Evolutionary conservation across 1,140 invertebrate genomes (phyloP).

Genomic region (Dendroctonus valens): DNA sequence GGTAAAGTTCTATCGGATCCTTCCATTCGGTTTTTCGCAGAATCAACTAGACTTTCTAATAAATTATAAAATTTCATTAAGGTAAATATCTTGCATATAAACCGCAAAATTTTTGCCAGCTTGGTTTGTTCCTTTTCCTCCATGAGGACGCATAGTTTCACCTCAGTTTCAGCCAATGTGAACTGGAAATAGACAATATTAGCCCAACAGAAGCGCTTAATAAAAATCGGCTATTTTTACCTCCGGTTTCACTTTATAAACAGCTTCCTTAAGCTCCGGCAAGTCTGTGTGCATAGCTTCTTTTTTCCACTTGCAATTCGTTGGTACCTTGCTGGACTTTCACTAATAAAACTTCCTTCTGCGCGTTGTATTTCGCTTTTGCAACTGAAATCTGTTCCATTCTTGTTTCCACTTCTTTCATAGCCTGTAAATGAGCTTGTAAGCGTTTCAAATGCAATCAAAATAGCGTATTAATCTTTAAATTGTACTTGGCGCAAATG

Average conservation of each 20-base stretch:
- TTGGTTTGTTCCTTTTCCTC: slow-evolving; percentile 76
- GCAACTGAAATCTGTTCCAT: slow-evolving; percentile 55
- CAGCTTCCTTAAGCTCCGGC: slow-evolving; percentile 65
- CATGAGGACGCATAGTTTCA: slow-evolving; percentile 77
- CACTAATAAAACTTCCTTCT: slow-evolving; percentile 58
- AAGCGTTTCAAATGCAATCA: neutral
- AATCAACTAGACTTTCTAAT: too few species aligned
- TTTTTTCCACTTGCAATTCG: slow-evolving; percentile 65
- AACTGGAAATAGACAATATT: slow-evolving; percentile 52
- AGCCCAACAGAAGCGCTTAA: neutral
- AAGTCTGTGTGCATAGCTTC: slow-evolving; percentile 65
- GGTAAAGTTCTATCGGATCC: too few species aligned
- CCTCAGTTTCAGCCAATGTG: slow-evolving; percentile 75
- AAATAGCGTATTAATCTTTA: neutral
- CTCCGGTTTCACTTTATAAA: slow-evolving; percentile 71
- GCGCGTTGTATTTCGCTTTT: slow-evolving; percentile 59
- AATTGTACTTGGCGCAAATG: neutral
- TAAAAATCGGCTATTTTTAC: slow-evolving; percentile 45
- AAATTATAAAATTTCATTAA: too few species aligned
- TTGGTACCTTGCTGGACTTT: slow-evolving; percentile 59
- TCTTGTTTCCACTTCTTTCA: slow-evolving; percentile 66
- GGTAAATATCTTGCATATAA: too few species aligned
- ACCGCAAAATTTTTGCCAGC: too few species aligned
- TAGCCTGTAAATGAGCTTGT: slow-evolving; percentile 52
- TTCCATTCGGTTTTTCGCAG: too few species aligned